A percentile compares a stretch with the other conserved stretches of the same genome.
Conservation (phyloP, 1,140 invertebrate genomes). For the Brachionus paranguensis region DNA sequence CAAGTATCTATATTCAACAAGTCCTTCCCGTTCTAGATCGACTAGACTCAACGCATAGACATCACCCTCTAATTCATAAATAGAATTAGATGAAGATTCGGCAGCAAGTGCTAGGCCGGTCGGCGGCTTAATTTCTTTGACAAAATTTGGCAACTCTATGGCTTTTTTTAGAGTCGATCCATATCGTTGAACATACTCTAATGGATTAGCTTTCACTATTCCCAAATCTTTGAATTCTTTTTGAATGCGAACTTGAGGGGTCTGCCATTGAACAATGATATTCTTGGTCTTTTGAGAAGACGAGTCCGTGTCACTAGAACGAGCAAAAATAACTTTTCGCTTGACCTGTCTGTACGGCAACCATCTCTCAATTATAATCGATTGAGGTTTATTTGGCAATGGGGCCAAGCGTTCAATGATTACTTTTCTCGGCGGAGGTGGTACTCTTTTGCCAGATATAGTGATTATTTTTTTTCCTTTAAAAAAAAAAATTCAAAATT, state of each 20-base stretch:
- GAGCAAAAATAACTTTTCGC: conserved; percentile 30
- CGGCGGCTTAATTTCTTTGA: conserved; percentile 15
- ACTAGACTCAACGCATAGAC: conserved; percentile 17
- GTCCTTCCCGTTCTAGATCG: conserved; percentile 35
- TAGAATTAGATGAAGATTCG: neutral
- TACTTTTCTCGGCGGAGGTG: conserved; percentile 38
- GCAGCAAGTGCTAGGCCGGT: neutral
- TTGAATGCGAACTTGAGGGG: neutral
- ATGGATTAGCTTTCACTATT: conserved; percentile 30
- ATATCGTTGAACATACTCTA: conserved; percentile 36
- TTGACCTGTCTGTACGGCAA: conserved; percentile 35
- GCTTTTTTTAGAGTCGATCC: neutral
- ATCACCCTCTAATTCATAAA: conserved; percentile 34
- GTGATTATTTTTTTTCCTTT: conserved; percentile 23
- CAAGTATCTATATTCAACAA: conserved; percentile 1
- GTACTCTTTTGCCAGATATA: conserved; percentile 15
- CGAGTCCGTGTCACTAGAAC: neutral
- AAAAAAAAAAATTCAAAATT: neutral
- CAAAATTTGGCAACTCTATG: conserved; percentile 31
- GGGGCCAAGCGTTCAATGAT: conserved; percentile 35
- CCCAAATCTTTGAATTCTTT: conserved; percentile 40
- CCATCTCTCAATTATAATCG: conserved; percentile 40
- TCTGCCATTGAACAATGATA: conserved; percentile 40
- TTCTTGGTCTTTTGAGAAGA: neutral
- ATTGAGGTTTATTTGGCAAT: conserved; percentile 35